Conservation (phyloP, 2,797 vertebrate species). For the Pangasius mekongensis region DNA sequence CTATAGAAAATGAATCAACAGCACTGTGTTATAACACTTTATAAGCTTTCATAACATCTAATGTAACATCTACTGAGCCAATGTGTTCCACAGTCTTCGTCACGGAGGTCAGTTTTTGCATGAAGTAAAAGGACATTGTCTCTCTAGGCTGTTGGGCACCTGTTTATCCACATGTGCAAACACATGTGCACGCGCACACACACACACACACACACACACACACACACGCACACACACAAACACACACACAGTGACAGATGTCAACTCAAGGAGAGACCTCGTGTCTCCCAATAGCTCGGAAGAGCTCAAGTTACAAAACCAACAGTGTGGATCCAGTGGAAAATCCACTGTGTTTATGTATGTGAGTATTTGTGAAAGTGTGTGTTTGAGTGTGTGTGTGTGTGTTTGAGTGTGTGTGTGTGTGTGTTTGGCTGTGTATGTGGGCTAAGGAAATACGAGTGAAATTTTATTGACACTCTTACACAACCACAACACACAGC, state of each 20-base stretch:
- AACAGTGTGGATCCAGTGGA: conserved; percentile 27
- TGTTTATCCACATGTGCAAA: conserved; percentile 51
- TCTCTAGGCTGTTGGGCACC: conserved; percentile 22
- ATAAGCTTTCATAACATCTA: not conserved
- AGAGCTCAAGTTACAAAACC: conserved; percentile 48
- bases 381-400: not conserved
- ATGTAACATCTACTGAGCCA: not conserved
- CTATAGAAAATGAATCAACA: not conserved
- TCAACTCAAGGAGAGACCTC: conserved; percentile 23
- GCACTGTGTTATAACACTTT: not conserved
- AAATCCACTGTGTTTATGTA: conserved; percentile 16
- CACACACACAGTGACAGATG: conserved; percentile 49
- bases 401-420: not conserved
- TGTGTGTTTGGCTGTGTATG: not conserved
- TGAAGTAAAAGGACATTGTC: not conserved
- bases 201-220: conserved; percentile 54
- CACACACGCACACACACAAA: conserved; percentile 50
- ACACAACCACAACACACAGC: not conserved
- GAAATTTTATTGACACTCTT: too few species aligned
- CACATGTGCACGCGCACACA: conserved; percentile 46
- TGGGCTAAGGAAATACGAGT: not conserved
- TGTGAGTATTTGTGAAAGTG: conserved; percentile 3
- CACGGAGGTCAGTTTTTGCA: not conserved
- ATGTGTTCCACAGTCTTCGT: not conserved
- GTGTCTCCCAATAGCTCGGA: conserved; percentile 49